Evolutionary conservation across 2,888 invertebrate genomes (phyloP), one percentile per base, ranked within the genome.

Genomic region (Resseliella maxima): DNA sequence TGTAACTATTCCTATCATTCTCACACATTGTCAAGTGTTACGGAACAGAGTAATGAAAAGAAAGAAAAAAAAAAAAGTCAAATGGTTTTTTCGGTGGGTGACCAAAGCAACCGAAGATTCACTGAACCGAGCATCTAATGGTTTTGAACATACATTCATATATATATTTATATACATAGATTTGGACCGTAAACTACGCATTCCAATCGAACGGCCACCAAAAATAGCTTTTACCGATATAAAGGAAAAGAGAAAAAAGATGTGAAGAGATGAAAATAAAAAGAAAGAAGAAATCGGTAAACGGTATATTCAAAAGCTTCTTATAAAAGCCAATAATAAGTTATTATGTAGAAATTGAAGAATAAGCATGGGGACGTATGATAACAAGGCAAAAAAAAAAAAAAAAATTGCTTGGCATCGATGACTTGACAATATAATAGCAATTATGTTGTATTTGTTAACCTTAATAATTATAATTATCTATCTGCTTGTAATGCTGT

Each of bases 391-490:
- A 21, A 41, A 5, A 5, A 41, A 5, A 41, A 41, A 8, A 41
- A 41, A 12, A 41, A 41, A 15, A 15, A 8, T 6, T 50, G 2
- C 2, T 50, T 59, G 24, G 59, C 2, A 72, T 72, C 72, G 72
- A 72, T 72, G 72, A 72, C 72, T 31, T 72, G 12, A 15, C 72
- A 72, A 72, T 35, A 72, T 31, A 31, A 72, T 31, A 15, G 31
- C 12, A 72, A 72, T 31, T 31, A 72, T 31, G 27, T 15, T 72
- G 31, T 31, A 31, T 72, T 72, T 31, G 72, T 31, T 72, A 35
- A 72, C 27, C 72, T 31, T 72, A 31, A 72, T 72, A 31, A 72
- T 72, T 72, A 72, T 72, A 31, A 72, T 72, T 72, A 72, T 72
- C 72, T 15, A 31, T 2, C 12, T 24, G 35, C 27, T 59, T 59